A percentile compares a stretch with the other conserved stretches of the same genome.
These are phyloP conservation scores for Passer domesticus DNA, from an alignment of 2,113 vertebrate species.

Conservation along the genomic window DNA sequence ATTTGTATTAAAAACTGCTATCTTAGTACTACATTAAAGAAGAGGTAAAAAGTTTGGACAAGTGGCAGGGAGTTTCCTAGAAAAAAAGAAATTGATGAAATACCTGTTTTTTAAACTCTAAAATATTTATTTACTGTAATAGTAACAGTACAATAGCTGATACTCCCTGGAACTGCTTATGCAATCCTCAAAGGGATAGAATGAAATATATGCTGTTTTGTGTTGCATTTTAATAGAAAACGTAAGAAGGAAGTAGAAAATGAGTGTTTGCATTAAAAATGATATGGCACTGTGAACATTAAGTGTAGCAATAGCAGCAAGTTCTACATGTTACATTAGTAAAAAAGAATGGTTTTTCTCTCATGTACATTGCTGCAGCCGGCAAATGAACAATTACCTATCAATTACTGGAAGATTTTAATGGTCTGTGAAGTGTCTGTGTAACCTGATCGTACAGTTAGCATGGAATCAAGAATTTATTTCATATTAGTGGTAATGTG, in stretches of 20 bases:
- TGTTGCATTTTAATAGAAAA: conserved; percentile 72
- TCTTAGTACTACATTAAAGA: conserved; percentile 42
- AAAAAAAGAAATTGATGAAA: conserved; percentile 38
- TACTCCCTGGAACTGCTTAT: conserved; percentile 55
- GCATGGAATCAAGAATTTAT: conserved; percentile 64
- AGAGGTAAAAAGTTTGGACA: conserved; percentile 61
- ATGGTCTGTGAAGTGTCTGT: conserved; percentile 73
- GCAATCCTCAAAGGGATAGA: conserved; percentile 66
- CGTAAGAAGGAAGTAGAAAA: conserved; percentile 68
- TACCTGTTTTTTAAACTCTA: conserved; percentile 59
- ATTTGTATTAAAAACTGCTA: conserved; percentile 44
- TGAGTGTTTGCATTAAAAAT: conserved; percentile 79
- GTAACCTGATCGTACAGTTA: conserved; percentile 65
- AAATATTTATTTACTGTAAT: conserved; percentile 74
- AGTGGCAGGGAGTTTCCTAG: neutral
- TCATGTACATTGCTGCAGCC: conserved; percentile 63
- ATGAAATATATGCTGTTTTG: conserved; percentile 70
- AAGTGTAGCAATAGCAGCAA: conserved; percentile 71
- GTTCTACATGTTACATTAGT: conserved; percentile 73
- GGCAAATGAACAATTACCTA: conserved; percentile 76
- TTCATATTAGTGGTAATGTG: conserved; percentile 37
- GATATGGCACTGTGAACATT: conserved; percentile 63
- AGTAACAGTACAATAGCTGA: conserved; percentile 66
- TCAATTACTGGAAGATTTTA: conserved; percentile 75
- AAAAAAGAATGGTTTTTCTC: conserved; percentile 73